Base-by-base conservation (phyloP, 2,888 invertebrate species). In the Stomorhina lunata region DNA sequence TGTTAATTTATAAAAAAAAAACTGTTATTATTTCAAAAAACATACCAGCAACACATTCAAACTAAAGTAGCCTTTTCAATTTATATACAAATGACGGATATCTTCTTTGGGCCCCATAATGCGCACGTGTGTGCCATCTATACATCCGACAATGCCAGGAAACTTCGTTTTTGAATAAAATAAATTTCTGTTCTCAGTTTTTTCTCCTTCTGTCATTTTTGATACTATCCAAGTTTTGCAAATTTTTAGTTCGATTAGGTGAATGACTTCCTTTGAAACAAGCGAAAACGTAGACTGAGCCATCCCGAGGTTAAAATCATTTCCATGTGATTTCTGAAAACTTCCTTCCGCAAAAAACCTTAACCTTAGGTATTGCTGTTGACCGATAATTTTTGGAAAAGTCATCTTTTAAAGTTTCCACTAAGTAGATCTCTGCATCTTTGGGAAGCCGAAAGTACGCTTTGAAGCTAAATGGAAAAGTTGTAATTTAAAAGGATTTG, bases 281-380 rank as follows among this genome's bases (percentile, higher is more conserved):
- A 48, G 6, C 2, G 7, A 53, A 1, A 66, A 22, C 5, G 34
- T 66, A 2, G 37, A 12, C 9, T 66, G 37, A 27, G 68, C 27
- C 17, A 53, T 27, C 9, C 65, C 27, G n/a, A n/a, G n/a, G n/a
- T n/a, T n/a, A n/a, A n/a, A n/a, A n/a, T n/a, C n/a, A n/a, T n/a
- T n/a, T n/a, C n/a, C 27, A 12, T 55, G 53, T 3, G 40, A 40
- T 10, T 40, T 68, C 20, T 53, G 53, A 15, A 55, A 66, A 9
- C 50, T 53, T 15, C 53, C 50, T 12, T 66, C 66, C 4, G 15
- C 66, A 53, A 50, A 66, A 53, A 37, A 66, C 1, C 50, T 50
- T 1, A 66, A 50, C 32, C 22, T 50, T 66, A 15, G 29, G 43
- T 43, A 63, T 63, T 63, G 45, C 61, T 15, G 40, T 25, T 10